Evolutionary conservation across 2,113 vertebrate genomes (phyloP), one percentile per base, ranked within the genome.

Genomic region (Misgurnus mizolepis): DNA sequence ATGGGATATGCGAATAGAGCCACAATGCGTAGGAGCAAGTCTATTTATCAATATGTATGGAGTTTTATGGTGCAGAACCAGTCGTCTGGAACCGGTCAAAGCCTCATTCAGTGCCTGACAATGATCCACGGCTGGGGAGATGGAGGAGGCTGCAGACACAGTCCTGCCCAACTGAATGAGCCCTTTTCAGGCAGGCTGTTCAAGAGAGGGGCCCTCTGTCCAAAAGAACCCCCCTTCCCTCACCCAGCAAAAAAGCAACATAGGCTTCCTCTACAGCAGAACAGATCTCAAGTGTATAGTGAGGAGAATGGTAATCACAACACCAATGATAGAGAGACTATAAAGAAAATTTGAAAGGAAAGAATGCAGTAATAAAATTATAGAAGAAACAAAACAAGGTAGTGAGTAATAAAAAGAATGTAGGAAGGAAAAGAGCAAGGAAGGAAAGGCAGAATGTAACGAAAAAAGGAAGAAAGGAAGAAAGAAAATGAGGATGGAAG

Each of bases 21-120:
- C 76, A 85, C 75, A 86, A 76, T 83, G 80, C 85, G 67, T 58
- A 27, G 68, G 78, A 76, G 82, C 85, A 70, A 78, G 76, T 82
- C 75, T 79, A 83, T 89, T 91, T 88, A 90, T 89, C 85, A 77
- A 55, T 78, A 81, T 84, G 88, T 84, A 82, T 85, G 86, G 85
- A 84, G 88, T 87, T 89, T 90, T 88, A 84, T 87, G 88, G 81
- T 88, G 86, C 87, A 81, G 78, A 87, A 82, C 88, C 84, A 85
- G 84, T 82, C 85, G 86, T 80, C 84, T 80, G 14, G 71, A 90
- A 85, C 78, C 62, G 81, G 87, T 92, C 86, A 92, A 92, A 91
- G 89, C 80, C 81, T 88, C 90, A 90, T 93, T 93, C 90, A 92
- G 86, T 11, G 78, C 82, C 84, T 87, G 85, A 92, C 90, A 92